Evolutionary conservation across 2,113 vertebrate species (phyloP).

Genomic region (Panurus biarmicus): DNA sequence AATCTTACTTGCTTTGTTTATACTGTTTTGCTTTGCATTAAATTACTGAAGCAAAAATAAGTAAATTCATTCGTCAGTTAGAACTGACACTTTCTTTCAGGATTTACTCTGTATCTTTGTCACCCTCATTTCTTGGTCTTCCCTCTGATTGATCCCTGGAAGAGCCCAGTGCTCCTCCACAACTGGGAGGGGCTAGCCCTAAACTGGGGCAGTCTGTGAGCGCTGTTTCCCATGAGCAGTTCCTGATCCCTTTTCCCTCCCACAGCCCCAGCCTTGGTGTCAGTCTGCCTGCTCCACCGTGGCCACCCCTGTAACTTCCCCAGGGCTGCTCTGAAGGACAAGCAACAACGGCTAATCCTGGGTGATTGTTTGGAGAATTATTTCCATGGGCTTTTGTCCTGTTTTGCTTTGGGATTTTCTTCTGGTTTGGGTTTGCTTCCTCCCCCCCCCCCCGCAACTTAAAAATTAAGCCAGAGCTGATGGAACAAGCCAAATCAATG

Average conservation of each 20-base stretch:
- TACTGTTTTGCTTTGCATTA: background rate
- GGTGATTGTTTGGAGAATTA: background rate
- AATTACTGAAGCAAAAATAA: background rate
- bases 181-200: background rate
- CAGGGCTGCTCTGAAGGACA: background rate
- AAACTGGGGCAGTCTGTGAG: background rate
- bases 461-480: background rate
- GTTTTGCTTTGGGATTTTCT: background rate
- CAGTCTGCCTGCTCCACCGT: fast-evolving
- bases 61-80: background rate
- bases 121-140: background rate
- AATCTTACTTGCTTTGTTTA: background rate
- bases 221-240: too few relatives aligned
- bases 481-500: background rate
- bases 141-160: background rate
- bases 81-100: background rate
- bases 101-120: background rate
- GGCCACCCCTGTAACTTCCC: background rate
- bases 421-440: background rate
- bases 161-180: background rate
- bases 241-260: background rate
- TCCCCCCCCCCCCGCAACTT: background rate
- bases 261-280: background rate
- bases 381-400: background rate
- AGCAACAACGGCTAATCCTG: background rate